A percentile compares a stretch with the other conserved stretches of the same genome.
phyloP scores from a whole-genome alignment of 2,797 vertebrate species.

The Onychomys leucogaster region DNA sequence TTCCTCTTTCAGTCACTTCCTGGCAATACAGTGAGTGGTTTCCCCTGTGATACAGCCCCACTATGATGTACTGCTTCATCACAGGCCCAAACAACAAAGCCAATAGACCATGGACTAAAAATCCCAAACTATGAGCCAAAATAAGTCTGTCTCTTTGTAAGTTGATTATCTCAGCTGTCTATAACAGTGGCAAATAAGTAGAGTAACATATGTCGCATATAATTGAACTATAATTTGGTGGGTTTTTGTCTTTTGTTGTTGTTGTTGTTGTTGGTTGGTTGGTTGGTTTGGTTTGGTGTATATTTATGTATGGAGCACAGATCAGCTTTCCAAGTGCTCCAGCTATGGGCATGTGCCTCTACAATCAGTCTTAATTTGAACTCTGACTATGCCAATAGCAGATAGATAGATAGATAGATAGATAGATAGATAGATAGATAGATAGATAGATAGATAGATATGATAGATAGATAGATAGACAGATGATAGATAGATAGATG shows the following conservation, averaged over 20 bases:
- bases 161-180: neutral
- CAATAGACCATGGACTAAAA: neutral
- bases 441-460: no score
- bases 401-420: no score
- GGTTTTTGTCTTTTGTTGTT: neutral
- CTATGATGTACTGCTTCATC: neutral
- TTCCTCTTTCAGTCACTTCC: neutral
- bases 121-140: neutral
- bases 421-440: no score
- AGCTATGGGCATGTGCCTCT: neutral
- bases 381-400: neutral
- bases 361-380: neutral
- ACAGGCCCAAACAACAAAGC: neutral
- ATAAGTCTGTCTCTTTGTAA: neutral
- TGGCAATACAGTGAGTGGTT: neutral
- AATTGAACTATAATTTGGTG: neutral
- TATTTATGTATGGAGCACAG: neutral
- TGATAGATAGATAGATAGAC: no score
- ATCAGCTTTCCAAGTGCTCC: neutral
- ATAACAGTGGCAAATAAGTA: neutral
- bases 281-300: neutral
- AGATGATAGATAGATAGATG: no score
- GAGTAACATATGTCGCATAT: neutral
- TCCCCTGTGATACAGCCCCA: neutral
- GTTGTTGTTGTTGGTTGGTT: neutral